These are phyloP conservation scores for Hololepta plana DNA, from an alignment of 2,888 invertebrate genomes.

Conservation along the genomic window DNA sequence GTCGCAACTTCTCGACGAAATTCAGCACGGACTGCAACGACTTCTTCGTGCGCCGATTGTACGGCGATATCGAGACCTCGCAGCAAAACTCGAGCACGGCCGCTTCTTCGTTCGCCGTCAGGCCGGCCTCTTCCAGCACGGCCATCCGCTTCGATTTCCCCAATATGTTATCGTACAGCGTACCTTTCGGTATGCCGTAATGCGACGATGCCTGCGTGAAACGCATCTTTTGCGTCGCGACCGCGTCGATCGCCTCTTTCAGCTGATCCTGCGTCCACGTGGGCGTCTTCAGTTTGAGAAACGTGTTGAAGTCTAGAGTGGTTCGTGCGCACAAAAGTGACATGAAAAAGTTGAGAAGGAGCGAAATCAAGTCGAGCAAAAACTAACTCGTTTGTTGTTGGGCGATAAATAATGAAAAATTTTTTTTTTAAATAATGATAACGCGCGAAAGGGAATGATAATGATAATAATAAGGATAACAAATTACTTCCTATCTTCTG, in stretches of 20 bases:
- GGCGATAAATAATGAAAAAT: constrained; percentile 8
- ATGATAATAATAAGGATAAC: too few relatives aligned
- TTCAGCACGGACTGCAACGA: constrained; percentile 41
- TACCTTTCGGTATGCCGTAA: constrained; percentile 59
- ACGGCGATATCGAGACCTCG: constrained; percentile 47
- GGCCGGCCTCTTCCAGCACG: constrained; percentile 48
- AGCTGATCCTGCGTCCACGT: constrained; percentile 58
- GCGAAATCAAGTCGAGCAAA: constrained; percentile 7
- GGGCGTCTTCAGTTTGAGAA: constrained; percentile 55
- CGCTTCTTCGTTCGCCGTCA: constrained; percentile 40
- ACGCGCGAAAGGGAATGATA: constrained; percentile 2
- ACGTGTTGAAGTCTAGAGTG: constrained; percentile 39
- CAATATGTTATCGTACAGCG: constrained; percentile 58
- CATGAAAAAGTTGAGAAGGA: constrained; percentile 11
- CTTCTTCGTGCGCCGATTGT: constrained; percentile 54
- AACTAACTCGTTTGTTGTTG: constrained; percentile 7
- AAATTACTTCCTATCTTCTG: too few relatives aligned
- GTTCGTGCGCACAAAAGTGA: constrained; percentile 17
- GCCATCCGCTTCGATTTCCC: constrained; percentile 63
- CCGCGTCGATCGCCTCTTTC: constrained; percentile 57
- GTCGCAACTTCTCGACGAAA: constrained; percentile 46
- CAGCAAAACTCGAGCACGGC: constrained; percentile 55
- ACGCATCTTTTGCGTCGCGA: constrained; percentile 56
- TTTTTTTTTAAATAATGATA: constrained; percentile 4
- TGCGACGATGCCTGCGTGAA: constrained; percentile 56